Evolutionary conservation across 2,113 vertebrate species (phyloP).

Genomic region (Vulpes vulpes): DNA sequence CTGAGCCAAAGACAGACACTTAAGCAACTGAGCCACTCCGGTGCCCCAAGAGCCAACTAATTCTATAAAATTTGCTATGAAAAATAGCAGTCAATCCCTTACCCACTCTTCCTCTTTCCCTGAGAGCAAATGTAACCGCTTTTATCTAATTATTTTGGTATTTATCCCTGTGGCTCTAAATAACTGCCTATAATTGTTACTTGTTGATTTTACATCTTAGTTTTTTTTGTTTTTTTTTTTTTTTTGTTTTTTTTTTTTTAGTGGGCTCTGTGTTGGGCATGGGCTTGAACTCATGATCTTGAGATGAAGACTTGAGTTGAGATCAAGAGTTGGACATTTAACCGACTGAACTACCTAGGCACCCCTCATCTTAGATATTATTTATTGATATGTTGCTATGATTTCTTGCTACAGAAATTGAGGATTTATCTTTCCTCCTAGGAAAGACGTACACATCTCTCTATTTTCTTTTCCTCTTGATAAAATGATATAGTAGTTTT

Average conservation of each 20-base stretch:
- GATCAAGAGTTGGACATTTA: background rate
- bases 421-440: background rate
- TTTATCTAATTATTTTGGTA: background rate
- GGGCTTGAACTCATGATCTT: background rate
- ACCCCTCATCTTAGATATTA: background rate
- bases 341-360: background rate
- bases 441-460: background rate
- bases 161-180: background rate
- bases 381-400: background rate
- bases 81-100: background rate
- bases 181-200: background rate
- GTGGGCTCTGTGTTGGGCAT: background rate
- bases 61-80: background rate
- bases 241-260: background rate
- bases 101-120: background rate
- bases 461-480: background rate
- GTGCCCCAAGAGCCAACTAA: background rate
- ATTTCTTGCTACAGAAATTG: slow-evolving; percentile 2
- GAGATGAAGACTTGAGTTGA: background rate
- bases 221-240: background rate
- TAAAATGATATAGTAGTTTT: background rate
- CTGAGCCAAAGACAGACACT: no score
- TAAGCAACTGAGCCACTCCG: no score
- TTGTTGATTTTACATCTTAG: background rate
- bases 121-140: background rate